phyloP scores from a whole-genome alignment of 2,113 vertebrate species.

The Lanius collurio region DNA sequence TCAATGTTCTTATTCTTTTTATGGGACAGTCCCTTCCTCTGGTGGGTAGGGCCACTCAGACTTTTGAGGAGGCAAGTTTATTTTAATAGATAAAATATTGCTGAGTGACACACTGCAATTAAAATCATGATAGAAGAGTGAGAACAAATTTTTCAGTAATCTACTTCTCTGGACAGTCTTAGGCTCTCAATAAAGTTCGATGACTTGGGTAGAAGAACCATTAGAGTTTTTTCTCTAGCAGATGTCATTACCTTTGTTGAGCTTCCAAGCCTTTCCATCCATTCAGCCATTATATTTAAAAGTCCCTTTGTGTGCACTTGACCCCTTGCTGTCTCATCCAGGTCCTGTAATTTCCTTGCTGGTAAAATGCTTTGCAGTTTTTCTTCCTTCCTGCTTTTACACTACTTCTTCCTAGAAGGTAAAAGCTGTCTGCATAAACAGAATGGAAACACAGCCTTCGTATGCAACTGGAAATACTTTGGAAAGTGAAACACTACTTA shows the following conservation, averaged over 20 bases:
- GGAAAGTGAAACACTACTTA: neutral
- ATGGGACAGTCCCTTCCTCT: neutral
- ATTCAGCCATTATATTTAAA: neutral
- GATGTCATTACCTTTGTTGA: neutral
- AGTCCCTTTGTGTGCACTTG: neutral
- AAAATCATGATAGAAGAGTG: neutral
- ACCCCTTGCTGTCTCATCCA: neutral
- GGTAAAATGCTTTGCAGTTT: neutral
- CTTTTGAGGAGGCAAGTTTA: neutral
- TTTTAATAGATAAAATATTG: neutral
- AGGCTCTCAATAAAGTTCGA: neutral
- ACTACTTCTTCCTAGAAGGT: neutral
- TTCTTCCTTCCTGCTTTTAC: neutral
- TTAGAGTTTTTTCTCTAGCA: neutral
- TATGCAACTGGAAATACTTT: rapidly evolving
- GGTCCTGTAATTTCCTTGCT: neutral
- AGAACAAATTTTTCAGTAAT: neutral
- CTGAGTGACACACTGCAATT: neutral
- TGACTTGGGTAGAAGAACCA: neutral
- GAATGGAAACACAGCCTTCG: neutral
- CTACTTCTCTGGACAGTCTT: neutral
- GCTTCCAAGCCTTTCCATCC: neutral
- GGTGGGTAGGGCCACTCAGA: neutral
- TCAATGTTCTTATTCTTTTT: neutral
- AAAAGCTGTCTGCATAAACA: neutral